phyloP scores from a whole-genome alignment of 2,113 vertebrate species.

The Pollachius pollachius region DNA sequence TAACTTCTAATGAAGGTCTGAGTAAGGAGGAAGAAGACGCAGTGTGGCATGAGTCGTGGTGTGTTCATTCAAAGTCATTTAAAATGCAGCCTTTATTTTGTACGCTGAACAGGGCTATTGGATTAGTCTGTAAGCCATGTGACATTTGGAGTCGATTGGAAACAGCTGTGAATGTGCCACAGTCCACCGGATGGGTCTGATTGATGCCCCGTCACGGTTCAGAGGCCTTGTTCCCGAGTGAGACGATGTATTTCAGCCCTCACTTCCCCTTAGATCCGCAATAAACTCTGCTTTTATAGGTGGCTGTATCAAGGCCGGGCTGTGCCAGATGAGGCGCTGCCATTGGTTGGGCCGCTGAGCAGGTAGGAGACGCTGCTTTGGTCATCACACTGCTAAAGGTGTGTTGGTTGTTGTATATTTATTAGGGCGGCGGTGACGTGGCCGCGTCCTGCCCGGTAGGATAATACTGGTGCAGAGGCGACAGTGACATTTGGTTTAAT shows the following conservation, averaged over 20 bases:
- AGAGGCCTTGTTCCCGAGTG: constrained; percentile 29
- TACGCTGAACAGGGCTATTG: not conserved
- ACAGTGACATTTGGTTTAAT: constrained; percentile 63
- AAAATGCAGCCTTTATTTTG: too few species aligned
- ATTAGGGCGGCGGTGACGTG: constrained; percentile 39
- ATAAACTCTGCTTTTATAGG: constrained; percentile 51
- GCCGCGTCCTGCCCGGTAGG: constrained; percentile 30
- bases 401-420: constrained; percentile 55
- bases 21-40: too few species aligned
- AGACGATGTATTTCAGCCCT: constrained; percentile 30
- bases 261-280: constrained; percentile 34
- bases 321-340: not conserved
- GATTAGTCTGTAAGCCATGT: constrained; percentile 24
- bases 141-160: constrained; percentile 58
- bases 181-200: constrained; percentile 47
- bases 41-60: too few species aligned
- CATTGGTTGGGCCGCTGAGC: constrained; percentile 3
- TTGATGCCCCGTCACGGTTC: constrained; percentile 40
- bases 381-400: constrained; percentile 30
- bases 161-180: constrained; percentile 26
- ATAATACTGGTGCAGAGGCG: constrained; percentile 45
- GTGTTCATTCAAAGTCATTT: too few species aligned
- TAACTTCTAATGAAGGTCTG: too few species aligned
- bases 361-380: constrained; percentile 36
- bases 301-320: constrained; percentile 8